phyloP scores from a whole-genome alignment of 1,140 invertebrate genomes.

The Thereuonema tuberculata region DNA sequence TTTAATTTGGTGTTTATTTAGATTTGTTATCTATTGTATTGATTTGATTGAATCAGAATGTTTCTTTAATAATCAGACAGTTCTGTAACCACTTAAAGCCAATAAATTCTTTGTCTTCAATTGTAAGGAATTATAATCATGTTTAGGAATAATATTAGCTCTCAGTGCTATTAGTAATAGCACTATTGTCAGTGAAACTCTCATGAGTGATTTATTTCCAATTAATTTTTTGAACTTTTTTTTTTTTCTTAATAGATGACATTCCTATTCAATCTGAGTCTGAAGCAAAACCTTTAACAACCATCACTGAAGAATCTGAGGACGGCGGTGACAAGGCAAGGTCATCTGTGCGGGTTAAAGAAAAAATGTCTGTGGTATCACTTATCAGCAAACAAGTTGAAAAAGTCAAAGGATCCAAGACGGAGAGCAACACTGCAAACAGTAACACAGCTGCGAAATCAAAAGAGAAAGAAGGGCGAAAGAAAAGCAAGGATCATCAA shows the following conservation, averaged over 20 bases:
- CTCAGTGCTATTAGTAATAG: conserved; percentile 23
- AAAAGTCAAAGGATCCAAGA: background rate
- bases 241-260: conserved; percentile 25
- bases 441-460: background rate
- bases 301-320: conserved; percentile 31
- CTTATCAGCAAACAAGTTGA: background rate
- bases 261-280: conserved; percentile 29
- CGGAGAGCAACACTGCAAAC: background rate
- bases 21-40: too few relatives aligned
- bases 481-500: background rate
- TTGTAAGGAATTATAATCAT: background rate
- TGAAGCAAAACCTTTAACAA: conserved; percentile 21
- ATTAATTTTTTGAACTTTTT: background rate
- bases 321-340: conserved; percentile 20
- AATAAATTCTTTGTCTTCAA: conserved; percentile 11
- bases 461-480: background rate
- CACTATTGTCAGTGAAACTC: conserved; percentile 21
- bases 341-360: background rate
- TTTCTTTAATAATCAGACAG: too few relatives aligned
- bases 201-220: conserved; percentile 15
- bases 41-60: too few relatives aligned
- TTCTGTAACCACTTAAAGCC: background rate
- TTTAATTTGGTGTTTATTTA: too few relatives aligned
- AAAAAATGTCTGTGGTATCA: background rate
- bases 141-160: conserved; percentile 15